Percentiles rank a stretch among this genome's conserved stretches.
These are phyloP conservation scores for Sarcophaga carnaria DNA, from an alignment of 2,888 invertebrate species.

Conservation along the genomic window DNA sequence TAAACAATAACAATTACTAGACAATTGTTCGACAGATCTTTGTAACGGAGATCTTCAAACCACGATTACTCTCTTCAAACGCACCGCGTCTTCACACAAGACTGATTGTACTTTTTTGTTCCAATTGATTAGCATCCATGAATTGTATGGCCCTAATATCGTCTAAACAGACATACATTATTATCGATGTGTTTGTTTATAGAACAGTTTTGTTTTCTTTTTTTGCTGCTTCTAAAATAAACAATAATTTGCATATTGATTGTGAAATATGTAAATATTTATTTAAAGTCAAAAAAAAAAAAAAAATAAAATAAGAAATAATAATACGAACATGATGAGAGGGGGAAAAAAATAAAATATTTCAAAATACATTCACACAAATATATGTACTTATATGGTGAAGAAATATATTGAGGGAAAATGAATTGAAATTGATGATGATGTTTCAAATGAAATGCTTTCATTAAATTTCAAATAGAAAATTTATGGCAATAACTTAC, in stretches of 20 bases:
- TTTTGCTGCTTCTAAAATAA: constrained; percentile 38
- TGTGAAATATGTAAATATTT: constrained; percentile 62
- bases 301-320: not conserved
- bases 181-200: constrained; percentile 24
- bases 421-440: constrained; percentile 18
- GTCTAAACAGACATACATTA: not conserved
- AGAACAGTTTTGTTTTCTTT: not conserved
- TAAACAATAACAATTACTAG: too few relatives aligned
- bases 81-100: too few relatives aligned
- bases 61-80: too few relatives aligned
- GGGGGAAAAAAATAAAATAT: constrained; percentile 8
- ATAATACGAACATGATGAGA: not conserved
- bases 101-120: too few relatives aligned
- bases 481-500: not conserved
- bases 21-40: too few relatives aligned
- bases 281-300: constrained; percentile 39
- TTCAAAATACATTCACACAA: not conserved
- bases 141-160: not conserved
- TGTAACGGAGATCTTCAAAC: too few relatives aligned
- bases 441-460: constrained; percentile 4
- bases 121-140: too few relatives aligned
- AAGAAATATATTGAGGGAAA: not conserved
- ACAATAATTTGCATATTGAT: constrained; percentile 64
- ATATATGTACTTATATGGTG: not conserved
- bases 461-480: not conserved